phyloP scores from a whole-genome alignment of 1,140 invertebrate species.

The Caenorhabditis latens region DNA sequence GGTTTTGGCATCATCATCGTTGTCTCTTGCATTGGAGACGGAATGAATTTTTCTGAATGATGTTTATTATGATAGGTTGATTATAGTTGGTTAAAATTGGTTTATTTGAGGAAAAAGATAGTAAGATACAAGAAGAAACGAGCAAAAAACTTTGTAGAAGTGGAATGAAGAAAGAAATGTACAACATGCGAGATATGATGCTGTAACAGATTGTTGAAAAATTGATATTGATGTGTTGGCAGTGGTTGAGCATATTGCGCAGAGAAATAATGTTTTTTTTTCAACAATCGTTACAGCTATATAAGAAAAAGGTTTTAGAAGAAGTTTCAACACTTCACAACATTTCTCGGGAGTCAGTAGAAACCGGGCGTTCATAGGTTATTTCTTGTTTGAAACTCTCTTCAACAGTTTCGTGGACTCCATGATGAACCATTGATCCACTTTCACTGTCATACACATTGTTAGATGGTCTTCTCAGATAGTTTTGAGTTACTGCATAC shows the following conservation, averaged over 20 bases:
- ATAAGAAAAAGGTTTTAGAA: too few relatives aligned
- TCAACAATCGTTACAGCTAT: too few relatives aligned
- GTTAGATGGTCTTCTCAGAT: conserved; percentile 18
- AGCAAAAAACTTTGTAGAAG: conserved; percentile 4
- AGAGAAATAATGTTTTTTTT: background rate
- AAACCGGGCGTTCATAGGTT: conserved; percentile 65
- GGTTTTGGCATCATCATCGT: conserved; percentile 70
- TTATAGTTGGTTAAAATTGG: too few relatives aligned
- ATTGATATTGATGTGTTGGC: background rate
- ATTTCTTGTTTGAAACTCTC: conserved; percentile 77
- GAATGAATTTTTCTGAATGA: conserved; percentile 73
- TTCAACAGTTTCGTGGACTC: conserved; percentile 76
- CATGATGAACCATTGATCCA: conserved; percentile 58
- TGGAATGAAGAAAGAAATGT: conserved; percentile 56
- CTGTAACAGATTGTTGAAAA: conserved; percentile 1
- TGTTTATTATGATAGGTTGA: too few relatives aligned
- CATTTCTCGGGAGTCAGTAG: conserved; percentile 65
- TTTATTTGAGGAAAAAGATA: background rate
- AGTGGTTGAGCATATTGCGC: conserved; percentile 20
- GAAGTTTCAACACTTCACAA: conserved; percentile 56
- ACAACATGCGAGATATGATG: conserved; percentile 45
- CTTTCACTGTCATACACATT: conserved; percentile 51
- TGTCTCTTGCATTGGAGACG: conserved; percentile 75
- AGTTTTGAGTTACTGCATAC: conserved; percentile 48
- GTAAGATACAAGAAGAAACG: conserved; percentile 4